Conservation (phyloP, 2,888 invertebrate genomes). For the Dryadula phaetusa region DNA sequence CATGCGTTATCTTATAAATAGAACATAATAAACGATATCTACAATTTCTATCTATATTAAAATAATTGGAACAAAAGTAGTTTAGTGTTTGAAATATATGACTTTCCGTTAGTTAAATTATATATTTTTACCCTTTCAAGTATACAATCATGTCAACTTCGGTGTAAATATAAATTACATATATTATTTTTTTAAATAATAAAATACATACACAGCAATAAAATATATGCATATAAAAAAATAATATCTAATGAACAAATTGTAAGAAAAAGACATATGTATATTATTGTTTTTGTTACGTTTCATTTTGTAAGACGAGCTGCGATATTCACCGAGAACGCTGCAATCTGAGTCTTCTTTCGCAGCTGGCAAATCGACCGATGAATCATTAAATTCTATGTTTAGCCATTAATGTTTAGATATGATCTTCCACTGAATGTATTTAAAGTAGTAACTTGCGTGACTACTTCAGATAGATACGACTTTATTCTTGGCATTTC, state of each 20-base stretch:
- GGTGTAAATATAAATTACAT: neutral
- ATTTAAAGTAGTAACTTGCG: constrained; percentile 61
- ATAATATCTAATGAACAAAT: neutral
- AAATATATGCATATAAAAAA: neutral
- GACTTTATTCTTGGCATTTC: constrained; percentile 57
- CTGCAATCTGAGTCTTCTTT: constrained; percentile 71
- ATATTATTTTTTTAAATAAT: neutral
- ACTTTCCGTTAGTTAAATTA: neutral
- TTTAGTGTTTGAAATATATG: too few species aligned
- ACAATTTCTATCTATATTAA: too few species aligned
- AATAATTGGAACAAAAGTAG: too few species aligned
- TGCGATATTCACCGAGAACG: constrained; percentile 62
- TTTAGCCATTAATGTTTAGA: constrained; percentile 51
- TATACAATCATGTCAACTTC: neutral
- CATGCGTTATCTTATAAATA: too few species aligned
- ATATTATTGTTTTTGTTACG: constrained; percentile 53
- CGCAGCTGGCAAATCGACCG: constrained; percentile 67
- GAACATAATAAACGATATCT: too few species aligned
- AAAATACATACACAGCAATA: too few species aligned
- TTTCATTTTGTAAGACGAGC: constrained; percentile 66
- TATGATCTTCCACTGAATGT: constrained; percentile 47
- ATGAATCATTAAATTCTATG: constrained; percentile 70
- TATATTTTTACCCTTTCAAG: neutral
- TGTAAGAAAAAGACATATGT: constrained; percentile 36
- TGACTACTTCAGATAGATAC: constrained; percentile 55